A percentile compares a stretch with the other conserved stretches of the same genome.
phyloP scores from a whole-genome alignment of 2,113 vertebrate species.

The Hassar affinis region DNA sequence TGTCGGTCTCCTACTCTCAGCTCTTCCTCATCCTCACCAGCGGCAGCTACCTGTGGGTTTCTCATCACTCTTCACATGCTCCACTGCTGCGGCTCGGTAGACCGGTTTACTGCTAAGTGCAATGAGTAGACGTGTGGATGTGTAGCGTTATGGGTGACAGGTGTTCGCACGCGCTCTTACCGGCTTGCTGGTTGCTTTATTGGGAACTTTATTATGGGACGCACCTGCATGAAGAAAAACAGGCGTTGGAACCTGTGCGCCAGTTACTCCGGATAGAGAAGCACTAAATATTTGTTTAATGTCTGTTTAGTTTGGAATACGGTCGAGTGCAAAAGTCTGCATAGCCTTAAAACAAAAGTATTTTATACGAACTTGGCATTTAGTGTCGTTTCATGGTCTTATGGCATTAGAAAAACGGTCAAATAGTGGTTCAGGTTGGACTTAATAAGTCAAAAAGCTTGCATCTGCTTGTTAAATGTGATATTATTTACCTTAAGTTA shows the following conservation, averaged over 20 bases:
- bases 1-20: constrained; percentile 94
- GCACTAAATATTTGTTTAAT: not conserved
- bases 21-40: constrained; percentile 98
- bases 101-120: constrained; percentile 8
- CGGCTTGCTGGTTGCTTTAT: not conserved
- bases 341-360: too few relatives aligned
- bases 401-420: not conserved
- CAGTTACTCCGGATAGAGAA: not conserved
- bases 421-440: not conserved
- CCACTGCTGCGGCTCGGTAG: constrained; percentile 16
- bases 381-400: not conserved
- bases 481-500: not conserved
- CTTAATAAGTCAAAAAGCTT: not conserved
- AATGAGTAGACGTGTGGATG: not conserved
- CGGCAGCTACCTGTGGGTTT: constrained; percentile 92
- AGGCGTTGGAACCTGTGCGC: not conserved
- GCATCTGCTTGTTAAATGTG: not conserved
- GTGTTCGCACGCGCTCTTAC: constrained; percentile 23
- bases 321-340: not conserved
- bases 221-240: constrained; percentile 7
- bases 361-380: too few relatives aligned
- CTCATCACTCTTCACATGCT: constrained; percentile 37
- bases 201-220: constrained; percentile 14
- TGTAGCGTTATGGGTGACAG: constrained; percentile 18
- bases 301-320: not conserved